A percentile compares a stretch with the other conserved stretches of the same genome.
These are phyloP conservation scores for Balanococcus diminutus DNA, from an alignment of 2,888 invertebrate species.

Conservation along the genomic window DNA sequence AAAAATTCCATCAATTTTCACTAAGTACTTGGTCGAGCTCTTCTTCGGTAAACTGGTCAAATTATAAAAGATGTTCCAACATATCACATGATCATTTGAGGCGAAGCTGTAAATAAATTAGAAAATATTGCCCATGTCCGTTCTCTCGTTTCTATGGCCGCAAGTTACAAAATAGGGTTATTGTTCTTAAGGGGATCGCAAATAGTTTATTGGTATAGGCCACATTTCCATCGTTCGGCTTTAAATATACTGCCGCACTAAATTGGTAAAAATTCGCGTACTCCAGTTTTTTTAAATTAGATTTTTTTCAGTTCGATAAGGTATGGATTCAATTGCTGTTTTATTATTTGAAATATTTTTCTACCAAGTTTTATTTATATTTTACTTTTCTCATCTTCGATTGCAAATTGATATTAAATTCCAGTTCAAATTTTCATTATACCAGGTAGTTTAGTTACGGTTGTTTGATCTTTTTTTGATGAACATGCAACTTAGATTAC, in stretches of 20 bases:
- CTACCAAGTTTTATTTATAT: too few relatives aligned
- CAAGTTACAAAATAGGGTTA: slow-evolving; percentile 2
- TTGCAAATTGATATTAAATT: too few relatives aligned
- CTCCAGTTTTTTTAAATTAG: neutral
- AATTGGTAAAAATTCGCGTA: neutral
- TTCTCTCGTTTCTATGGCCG: neutral
- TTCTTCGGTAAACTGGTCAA: neutral
- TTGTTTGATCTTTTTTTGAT: too few relatives aligned
- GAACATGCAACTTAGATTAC: too few relatives aligned
- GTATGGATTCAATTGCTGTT: too few relatives aligned
- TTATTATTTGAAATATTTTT: too few relatives aligned
- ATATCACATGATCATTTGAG: neutral
- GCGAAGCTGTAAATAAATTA: neutral
- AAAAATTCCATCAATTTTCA: neutral
- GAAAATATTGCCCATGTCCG: neutral
- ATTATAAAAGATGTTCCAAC: neutral
- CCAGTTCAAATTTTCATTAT: too few relatives aligned
- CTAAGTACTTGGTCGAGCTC: neutral
- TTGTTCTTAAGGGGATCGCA: neutral
- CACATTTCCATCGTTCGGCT: neutral
- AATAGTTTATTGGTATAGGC: neutral
- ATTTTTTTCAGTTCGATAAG: neutral
- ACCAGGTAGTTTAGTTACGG: neutral
- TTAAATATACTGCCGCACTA: neutral
- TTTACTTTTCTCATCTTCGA: too few relatives aligned